Evolutionary conservation across 1,140 invertebrate genomes (phyloP).

Genomic region (Anoplolepis gracilipes): DNA sequence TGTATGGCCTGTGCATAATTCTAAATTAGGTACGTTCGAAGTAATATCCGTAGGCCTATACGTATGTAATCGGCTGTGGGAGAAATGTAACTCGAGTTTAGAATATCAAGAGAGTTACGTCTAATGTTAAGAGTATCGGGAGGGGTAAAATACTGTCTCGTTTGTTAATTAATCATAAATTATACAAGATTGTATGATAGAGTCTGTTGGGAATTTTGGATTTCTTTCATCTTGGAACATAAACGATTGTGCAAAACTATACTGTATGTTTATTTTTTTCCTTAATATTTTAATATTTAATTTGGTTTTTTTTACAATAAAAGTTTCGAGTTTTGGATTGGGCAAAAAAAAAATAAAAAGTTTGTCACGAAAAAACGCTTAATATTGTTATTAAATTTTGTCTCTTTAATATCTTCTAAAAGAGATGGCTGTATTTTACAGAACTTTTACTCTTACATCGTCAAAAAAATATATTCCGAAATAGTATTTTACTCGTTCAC

Average conservation of each 20-base stretch:
- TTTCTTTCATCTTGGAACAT: not conserved
- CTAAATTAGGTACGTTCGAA: constrained; percentile 75
- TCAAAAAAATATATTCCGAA: constrained; percentile 45
- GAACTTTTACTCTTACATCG: constrained; percentile 15
- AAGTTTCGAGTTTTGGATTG: not conserved
- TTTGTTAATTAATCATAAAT: not conserved
- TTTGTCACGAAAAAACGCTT: not conserved
- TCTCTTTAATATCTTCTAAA: constrained; percentile 22
- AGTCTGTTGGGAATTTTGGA: not conserved
- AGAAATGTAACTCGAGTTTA: constrained; percentile 22
- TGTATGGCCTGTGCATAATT: constrained; percentile 75
- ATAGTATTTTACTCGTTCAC: constrained; percentile 69
- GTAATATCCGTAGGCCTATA: constrained; percentile 67
- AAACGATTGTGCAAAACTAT: constrained; percentile 10
- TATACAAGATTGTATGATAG: not conserved
- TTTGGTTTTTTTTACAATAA: not conserved
- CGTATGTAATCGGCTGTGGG: constrained; percentile 48
- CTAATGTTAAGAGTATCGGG: not conserved
- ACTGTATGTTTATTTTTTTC: not conserved
- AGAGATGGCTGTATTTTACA: not conserved
- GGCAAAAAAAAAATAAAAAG: not conserved
- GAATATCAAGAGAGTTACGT: too few species aligned
- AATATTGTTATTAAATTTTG: not conserved
- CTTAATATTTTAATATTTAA: not conserved
- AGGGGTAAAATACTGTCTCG: constrained; percentile 71